Percentiles rank a stretch among this genome's conserved stretches.
Conservation (phyloP, 1,140 invertebrate genomes). For the Stegodyphus mimosarum region DNA sequence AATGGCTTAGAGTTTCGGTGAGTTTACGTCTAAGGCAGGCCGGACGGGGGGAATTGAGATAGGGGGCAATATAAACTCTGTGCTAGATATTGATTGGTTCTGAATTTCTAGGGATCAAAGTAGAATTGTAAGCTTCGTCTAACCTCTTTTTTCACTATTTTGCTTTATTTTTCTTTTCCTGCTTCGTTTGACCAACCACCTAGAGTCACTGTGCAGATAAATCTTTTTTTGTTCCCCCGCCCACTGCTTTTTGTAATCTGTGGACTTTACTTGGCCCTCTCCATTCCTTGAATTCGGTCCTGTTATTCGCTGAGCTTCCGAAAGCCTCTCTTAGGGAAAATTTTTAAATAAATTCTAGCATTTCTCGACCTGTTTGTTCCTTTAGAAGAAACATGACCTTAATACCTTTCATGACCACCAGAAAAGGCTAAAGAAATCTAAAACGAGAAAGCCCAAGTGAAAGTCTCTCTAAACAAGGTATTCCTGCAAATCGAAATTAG, state of each 20-base stretch:
- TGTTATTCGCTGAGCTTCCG: background rate
- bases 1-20: slow-evolving; percentile 59
- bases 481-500: no score
- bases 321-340: background rate
- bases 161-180: slow-evolving; percentile 34
- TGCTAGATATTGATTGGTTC: slow-evolving; percentile 59
- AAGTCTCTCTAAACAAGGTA: no score
- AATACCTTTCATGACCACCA: no score
- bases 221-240: slow-evolving; percentile 56
- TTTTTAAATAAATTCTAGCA: no score
- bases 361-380: no score
- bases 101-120: slow-evolving; percentile 60
- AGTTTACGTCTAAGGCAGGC: slow-evolving; percentile 37
- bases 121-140: slow-evolving; percentile 60
- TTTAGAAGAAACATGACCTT: no score
- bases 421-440: no score
- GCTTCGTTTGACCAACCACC: slow-evolving; percentile 52
- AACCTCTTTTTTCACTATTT: background rate
- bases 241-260: slow-evolving; percentile 42
- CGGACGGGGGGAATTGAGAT: background rate
- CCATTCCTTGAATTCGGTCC: background rate
- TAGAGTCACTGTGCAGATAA: slow-evolving; percentile 51
- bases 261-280: slow-evolving; percentile 30
- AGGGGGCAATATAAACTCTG: slow-evolving; percentile 54
- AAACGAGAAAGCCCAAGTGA: no score